Percentiles rank a stretch among this genome's conserved stretches.
These are phyloP conservation scores for Luscinia luscinia DNA, from an alignment of 2,797 vertebrate genomes.

Conservation along the genomic window DNA sequence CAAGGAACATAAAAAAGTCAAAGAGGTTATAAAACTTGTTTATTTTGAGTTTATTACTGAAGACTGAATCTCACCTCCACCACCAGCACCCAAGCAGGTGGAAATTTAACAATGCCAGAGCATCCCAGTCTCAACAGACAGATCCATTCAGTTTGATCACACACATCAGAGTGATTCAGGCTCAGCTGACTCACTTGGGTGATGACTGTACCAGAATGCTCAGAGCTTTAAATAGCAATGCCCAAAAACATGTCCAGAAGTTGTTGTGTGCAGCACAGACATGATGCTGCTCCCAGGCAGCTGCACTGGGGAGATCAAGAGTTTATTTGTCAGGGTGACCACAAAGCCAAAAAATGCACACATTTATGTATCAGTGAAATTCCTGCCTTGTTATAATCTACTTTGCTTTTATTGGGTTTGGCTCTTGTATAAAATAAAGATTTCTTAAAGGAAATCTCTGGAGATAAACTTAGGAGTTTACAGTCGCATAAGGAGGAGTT, in stretches of 20 bases:
- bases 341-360: not conserved
- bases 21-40: not conserved
- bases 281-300: not conserved
- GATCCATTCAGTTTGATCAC: not conserved
- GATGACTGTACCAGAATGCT: slow-evolving; percentile 12
- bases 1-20: not conserved
- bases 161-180: slow-evolving; percentile 19
- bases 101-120: not conserved
- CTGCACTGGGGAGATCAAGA: not conserved
- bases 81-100: not conserved
- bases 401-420: not conserved
- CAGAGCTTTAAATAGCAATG: slow-evolving; percentile 37
- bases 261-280: not conserved
- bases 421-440: not conserved
- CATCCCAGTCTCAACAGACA: not conserved
- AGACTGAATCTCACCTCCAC: not conserved
- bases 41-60: not conserved
- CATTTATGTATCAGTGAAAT: not conserved
- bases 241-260: slow-evolving; percentile 43
- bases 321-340: not conserved
- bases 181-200: slow-evolving; percentile 55
- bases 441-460: not conserved
- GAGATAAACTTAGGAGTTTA: not conserved
- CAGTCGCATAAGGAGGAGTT: not conserved
- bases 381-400: not conserved